Evolutionary conservation across 2,888 invertebrate genomes (phyloP).

Genomic region (Barypeithes pellucidus): DNA sequence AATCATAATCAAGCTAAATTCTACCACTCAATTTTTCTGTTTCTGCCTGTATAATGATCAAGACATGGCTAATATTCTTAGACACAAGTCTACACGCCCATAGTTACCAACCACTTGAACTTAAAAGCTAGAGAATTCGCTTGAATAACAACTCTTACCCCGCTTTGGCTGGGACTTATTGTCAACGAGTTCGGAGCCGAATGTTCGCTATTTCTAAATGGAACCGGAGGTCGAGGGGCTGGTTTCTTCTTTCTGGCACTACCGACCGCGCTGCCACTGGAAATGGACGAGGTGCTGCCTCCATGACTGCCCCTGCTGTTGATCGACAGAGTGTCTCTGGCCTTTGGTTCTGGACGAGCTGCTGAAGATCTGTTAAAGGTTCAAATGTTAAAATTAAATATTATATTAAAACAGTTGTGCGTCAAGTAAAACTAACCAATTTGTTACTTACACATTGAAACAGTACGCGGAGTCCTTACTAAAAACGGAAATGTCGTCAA

Average conservation of each 20-base stretch:
- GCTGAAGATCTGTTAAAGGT: conserved; percentile 12
- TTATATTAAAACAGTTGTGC: too few species aligned
- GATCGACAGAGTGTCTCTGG: conserved; percentile 63
- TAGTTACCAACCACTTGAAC: too few species aligned
- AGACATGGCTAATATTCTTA: too few species aligned
- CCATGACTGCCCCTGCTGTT: conserved; percentile 62
- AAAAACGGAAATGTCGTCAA: conserved; percentile 22
- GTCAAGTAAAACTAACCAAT: neutral
- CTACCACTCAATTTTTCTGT: too few species aligned
- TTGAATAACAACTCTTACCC: conserved; percentile 64
- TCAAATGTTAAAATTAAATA: too few species aligned
- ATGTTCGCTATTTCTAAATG: conserved; percentile 45
- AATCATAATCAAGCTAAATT: too few species aligned
- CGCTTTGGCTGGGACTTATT: conserved; percentile 67
- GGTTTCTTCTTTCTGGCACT: conserved; percentile 77
- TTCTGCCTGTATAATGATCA: too few species aligned
- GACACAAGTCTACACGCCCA: too few species aligned
- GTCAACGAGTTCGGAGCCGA: conserved; percentile 63
- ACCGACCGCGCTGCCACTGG: conserved; percentile 61
- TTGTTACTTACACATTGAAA: conserved; percentile 30
- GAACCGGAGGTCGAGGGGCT: conserved; percentile 79
- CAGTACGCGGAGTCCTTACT: conserved; percentile 40
- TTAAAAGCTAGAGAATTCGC: too few species aligned
- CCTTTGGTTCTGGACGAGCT: conserved; percentile 64
- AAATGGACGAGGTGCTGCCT: conserved; percentile 70